Evolutionary conservation across 2,888 invertebrate genomes (phyloP).

Genomic region (Drosophila tanythrix): DNA sequence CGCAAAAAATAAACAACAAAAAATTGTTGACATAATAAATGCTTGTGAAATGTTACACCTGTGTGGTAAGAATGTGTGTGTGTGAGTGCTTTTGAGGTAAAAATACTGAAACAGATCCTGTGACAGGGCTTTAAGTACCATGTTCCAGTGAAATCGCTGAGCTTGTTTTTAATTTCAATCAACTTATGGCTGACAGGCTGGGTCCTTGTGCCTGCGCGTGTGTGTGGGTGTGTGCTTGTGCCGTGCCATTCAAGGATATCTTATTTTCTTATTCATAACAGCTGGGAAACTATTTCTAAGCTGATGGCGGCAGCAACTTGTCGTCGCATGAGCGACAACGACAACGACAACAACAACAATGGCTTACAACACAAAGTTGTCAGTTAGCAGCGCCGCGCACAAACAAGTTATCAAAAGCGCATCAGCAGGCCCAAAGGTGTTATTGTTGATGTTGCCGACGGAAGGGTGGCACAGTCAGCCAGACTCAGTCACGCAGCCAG

Average conservation of each 20-base stretch:
- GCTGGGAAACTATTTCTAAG: constrained; percentile 68
- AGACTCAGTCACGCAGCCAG: constrained; percentile 63
- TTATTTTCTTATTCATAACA: constrained; percentile 9
- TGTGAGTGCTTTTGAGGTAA: constrained; percentile 2
- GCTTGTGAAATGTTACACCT: constrained; percentile 55
- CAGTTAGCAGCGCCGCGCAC: constrained; percentile 32
- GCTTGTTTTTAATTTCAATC: constrained; percentile 64
- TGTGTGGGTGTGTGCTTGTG: constrained; percentile 4
- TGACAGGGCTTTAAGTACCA: constrained; percentile 14
- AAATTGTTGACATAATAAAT: not conserved
- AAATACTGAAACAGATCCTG: constrained; percentile 3
- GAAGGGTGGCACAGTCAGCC: constrained; percentile 10
- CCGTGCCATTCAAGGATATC: constrained; percentile 41
- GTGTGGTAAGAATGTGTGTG: not conserved
- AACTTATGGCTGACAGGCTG: constrained; percentile 38
- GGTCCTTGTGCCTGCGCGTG: not conserved
- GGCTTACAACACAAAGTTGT: constrained; percentile 39
- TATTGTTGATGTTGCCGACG: constrained; percentile 24
- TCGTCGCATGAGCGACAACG: constrained; percentile 23
- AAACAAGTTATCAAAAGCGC: constrained; percentile 78
- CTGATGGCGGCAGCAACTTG: constrained; percentile 54
- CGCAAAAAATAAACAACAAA: constrained; percentile 1
- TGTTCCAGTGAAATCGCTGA: constrained; percentile 33
- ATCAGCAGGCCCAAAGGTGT: constrained; percentile 49
- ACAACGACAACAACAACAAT: constrained; percentile 14